These are phyloP conservation scores for Nephrotoma flavescens DNA, from an alignment of 2,888 invertebrate genomes.

Conservation along the genomic window DNA sequence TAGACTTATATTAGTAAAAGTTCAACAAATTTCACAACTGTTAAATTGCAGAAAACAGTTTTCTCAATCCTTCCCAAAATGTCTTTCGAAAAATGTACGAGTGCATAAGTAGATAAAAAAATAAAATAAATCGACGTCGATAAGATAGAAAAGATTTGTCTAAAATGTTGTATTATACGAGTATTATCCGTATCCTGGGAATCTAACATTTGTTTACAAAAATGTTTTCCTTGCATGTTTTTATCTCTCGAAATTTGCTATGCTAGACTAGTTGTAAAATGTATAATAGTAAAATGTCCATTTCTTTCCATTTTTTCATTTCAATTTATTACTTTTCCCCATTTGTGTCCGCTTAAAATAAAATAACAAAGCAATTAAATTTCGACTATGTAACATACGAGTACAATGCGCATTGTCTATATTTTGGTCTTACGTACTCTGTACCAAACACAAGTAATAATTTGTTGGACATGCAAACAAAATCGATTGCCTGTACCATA, in stretches of 20 bases:
- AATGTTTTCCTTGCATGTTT: background rate
- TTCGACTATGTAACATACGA: background rate
- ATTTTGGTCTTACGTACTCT: background rate
- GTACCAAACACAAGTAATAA: background rate
- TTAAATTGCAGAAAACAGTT: too few species aligned
- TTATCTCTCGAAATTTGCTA: background rate
- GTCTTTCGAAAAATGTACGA: too few species aligned
- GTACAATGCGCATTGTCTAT: background rate
- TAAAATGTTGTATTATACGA: background rate
- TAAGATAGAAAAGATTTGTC: background rate
- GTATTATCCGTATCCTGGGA: background rate
- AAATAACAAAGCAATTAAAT: background rate
- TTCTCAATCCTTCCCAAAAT: too few species aligned
- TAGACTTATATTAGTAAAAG: too few species aligned
- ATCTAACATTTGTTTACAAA: background rate
- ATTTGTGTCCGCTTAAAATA: background rate
- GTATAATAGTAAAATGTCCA: background rate
- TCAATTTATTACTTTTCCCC: background rate
- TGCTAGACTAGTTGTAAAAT: background rate
- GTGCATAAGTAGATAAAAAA: too few species aligned
- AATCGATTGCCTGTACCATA: background rate
- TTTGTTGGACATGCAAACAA: background rate
- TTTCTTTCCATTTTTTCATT: background rate
- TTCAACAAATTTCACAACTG: too few species aligned
- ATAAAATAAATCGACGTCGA: background rate